Evolutionary conservation across 2,113 vertebrate species (phyloP), one percentile per base, ranked within the genome.

Genomic region (Carassius gibelio): DNA sequence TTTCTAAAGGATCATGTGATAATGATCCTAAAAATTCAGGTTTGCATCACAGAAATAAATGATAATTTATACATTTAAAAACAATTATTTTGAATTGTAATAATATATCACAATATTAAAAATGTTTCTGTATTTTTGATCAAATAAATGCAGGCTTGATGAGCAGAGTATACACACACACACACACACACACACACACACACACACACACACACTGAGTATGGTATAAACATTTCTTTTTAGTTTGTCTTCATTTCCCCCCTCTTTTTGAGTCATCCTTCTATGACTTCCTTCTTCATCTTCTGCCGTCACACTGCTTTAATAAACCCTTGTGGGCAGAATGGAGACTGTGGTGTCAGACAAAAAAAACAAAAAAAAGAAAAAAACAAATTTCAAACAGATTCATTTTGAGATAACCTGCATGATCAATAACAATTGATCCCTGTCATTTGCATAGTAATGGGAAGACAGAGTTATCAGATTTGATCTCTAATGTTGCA

Each of bases 381-480:
- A 26, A 45, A 45, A 26, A 26, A 26, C 0, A 48, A 30, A 30
- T 8, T 8, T 48, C 45, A 48, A 48, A 48, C 38, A 26, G n/a
- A 81, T 81, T 81, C 7, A 5, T n/a, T 62, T 81, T 66, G 2
- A 45, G 59, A 66, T 81, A 81, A 66, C 38, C 14, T 10, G n/a
- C 77, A 64, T 48, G 23, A 80, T 64, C 38, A 1, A 68, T 50
- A 50, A 15, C 11, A 9, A 42, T 68, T 50, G 79, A 68, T 50
- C 4, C 8, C 42, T 68, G 55, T 81, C 15, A 81, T 81, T 81
- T 81, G 79, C 61, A 81, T 34, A 50, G 79, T 81, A 81, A 81
- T 81, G 36, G 14, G 36, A 64, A 62, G 57, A 80, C 42, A 23
- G 15, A 9, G 66, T 19, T 19, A 36, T 36, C 15, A 19, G 55